Conservation (phyloP, 2,797 vertebrate genomes). For the Hybognathus amarus region DNA sequence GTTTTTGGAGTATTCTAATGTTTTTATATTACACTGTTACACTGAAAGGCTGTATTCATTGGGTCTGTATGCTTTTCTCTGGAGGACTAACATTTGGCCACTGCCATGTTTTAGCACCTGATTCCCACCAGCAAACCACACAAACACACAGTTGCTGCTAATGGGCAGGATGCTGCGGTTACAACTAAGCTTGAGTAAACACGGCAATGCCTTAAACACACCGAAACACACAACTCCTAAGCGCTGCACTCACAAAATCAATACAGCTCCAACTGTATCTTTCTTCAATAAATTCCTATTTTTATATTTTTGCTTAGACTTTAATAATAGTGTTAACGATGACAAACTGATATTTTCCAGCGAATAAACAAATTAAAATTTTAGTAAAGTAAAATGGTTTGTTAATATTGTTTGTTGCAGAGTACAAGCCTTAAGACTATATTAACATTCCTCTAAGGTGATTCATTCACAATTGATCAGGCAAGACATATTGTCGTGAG, state of each 20-base stretch:
- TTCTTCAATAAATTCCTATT: not conserved
- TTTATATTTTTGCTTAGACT: conserved; percentile 2
- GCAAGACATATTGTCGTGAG: not conserved
- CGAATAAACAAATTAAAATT: not conserved
- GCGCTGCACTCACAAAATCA: conserved; percentile 65
- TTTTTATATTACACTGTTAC: not conserved
- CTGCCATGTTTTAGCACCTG: conserved; percentile 45
- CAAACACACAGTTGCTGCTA: conserved; percentile 37
- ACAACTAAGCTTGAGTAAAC: conserved; percentile 55
- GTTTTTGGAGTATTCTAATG: not conserved
- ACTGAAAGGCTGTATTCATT: not conserved
- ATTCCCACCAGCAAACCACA: conserved; percentile 1
- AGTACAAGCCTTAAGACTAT: not conserved
- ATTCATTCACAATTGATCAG: not conserved
- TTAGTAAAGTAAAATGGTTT: not conserved
- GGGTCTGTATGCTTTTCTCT: not conserved
- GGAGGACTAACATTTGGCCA: not conserved
- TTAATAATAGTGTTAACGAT: not conserved
- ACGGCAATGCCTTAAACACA: conserved; percentile 42
- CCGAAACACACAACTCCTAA: conserved; percentile 35
- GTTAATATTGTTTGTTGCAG: not conserved
- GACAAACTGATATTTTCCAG: not conserved
- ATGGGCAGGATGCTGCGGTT: conserved; percentile 59
- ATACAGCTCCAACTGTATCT: conserved; percentile 59
- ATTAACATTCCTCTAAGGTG: not conserved